Conservation (phyloP, 2,113 vertebrate genomes). For the Notothenia rossii region DNA sequence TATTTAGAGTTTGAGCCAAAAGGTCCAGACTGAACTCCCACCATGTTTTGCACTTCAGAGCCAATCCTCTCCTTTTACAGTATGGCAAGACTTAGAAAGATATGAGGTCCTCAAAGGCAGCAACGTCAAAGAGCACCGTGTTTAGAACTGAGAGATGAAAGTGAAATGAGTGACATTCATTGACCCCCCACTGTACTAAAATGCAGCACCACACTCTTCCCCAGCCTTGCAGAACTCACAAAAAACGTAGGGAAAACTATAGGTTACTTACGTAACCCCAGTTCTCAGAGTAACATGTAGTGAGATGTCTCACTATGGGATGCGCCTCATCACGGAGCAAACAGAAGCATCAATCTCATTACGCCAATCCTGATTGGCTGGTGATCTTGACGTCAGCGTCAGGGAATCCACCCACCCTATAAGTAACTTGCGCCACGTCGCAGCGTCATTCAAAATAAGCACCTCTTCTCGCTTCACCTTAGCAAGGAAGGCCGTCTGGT, state of each 20-base stretch:
- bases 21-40: conserved; percentile 13
- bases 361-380: too few species aligned
- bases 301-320: too few species aligned
- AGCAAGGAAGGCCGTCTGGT: too few species aligned
- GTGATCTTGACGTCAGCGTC: too few species aligned
- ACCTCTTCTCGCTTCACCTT: too few species aligned
- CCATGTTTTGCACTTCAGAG: conserved; percentile 45
- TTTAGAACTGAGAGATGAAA: conserved; percentile 67
- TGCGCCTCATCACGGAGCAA: too few species aligned
- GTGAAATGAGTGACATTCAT: conserved; percentile 67
- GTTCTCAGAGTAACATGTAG: too few species aligned
- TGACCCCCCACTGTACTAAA: conserved; percentile 26
- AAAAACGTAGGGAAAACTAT: conserved; percentile 15
- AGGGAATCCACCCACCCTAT: too few species aligned
- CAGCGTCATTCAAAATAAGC: too few species aligned
- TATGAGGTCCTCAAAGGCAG: conserved; percentile 25
- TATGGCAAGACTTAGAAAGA: conserved; percentile 19
- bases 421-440: too few species aligned
- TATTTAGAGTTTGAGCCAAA: conserved; percentile 23
- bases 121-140: conserved; percentile 30
- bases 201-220: conserved; percentile 21
- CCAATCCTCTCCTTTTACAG: conserved; percentile 27
- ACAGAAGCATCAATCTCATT: too few species aligned
- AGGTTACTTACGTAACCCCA: too few species aligned
- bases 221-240: conserved; percentile 15